Conservation (phyloP, 2,888 invertebrate genomes). For the Ganaspis brasiliensis region DNA sequence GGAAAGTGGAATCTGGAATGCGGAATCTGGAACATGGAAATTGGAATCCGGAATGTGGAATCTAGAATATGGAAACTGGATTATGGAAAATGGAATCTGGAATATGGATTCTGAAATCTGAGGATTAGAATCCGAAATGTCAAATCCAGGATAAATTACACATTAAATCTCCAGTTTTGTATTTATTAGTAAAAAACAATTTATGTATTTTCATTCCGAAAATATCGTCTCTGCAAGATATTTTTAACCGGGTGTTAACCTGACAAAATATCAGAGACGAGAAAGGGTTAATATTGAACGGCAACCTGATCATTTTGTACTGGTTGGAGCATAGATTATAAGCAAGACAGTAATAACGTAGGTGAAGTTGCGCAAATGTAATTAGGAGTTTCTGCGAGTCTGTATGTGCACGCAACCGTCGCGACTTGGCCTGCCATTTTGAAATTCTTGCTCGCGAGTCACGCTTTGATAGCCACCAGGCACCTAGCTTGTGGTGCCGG, state of each 20-base stretch:
- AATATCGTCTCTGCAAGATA: not conserved
- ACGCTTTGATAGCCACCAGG: conserved; percentile 43
- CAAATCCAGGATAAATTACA: too few relatives aligned
- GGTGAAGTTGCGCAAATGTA: conserved; percentile 36
- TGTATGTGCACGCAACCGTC: conserved; percentile 38
- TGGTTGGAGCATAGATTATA: conserved; percentile 15
- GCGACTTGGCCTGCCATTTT: conserved; percentile 38
- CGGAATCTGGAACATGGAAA: too few relatives aligned
- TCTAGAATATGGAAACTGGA: too few relatives aligned
- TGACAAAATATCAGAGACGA: not conserved
- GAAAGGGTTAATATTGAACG: not conserved
- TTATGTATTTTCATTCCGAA: too few relatives aligned
- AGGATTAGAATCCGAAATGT: too few relatives aligned
- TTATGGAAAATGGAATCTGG: too few relatives aligned
- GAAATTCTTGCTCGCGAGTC: conserved; percentile 38
- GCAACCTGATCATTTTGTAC: conserved; percentile 15
- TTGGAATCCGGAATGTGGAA: too few relatives aligned
- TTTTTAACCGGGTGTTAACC: not conserved
- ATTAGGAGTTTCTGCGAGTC: conserved; percentile 42
- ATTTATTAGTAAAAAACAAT: too few relatives aligned
- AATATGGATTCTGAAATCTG: too few relatives aligned
- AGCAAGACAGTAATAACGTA: conserved; percentile 13
- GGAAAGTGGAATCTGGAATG: too few relatives aligned
- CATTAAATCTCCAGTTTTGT: too few relatives aligned
- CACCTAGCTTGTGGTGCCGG: not conserved